Evolutionary conservation across 2,113 vertebrate species (phyloP), one percentile per base, ranked within the genome.

Genomic region (Labeo catla): DNA sequence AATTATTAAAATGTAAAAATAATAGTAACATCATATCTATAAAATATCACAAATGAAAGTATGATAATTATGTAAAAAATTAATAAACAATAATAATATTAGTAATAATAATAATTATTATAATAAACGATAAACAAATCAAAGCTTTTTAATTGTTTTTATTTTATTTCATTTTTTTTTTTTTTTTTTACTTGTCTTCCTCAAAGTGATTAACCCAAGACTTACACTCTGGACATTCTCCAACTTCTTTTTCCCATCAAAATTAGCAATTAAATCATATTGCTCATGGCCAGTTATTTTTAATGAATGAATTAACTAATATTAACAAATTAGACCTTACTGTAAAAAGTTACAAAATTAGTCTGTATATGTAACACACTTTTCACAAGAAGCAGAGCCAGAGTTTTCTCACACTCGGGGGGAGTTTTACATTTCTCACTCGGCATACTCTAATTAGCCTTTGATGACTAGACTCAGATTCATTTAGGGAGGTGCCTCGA

Each of bases 391-490:
- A 70, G 4, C 2, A 4, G 16, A 10, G 34, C 47, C 52, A 34
- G 8, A 36, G 28, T 19, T n/a, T 47, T 52, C 39, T 65, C 52
- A 65, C 47, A 54, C 49, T 34, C 28, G 49, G 36, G 52, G 28
- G 28, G 28, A 73, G 11, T n/a, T 72, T 8, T 23, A 23, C 19
- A 8, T 23, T 78, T 61, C 50, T 79, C 39, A 72, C 50, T 83
- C 59, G 45, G 39, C 39, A 81, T 83, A 59, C 87, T 77, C 21
- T 86, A 90, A 89, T 87, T 66, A 86, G 65, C 86, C 23, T 82
- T 89, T 89, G 86, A 86, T 87, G 83, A 61, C 6, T 87, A 66
- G 9, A 89, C 86, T 85, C 61, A 13, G 73, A 80, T 70, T 57
- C 4, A 87, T 86, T 90, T 83, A 59, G 6, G 7, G 54, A 74